These are phyloP conservation scores for Lutraria rhynchaena DNA, from an alignment of 1,140 invertebrate species.

Conservation along the genomic window DNA sequence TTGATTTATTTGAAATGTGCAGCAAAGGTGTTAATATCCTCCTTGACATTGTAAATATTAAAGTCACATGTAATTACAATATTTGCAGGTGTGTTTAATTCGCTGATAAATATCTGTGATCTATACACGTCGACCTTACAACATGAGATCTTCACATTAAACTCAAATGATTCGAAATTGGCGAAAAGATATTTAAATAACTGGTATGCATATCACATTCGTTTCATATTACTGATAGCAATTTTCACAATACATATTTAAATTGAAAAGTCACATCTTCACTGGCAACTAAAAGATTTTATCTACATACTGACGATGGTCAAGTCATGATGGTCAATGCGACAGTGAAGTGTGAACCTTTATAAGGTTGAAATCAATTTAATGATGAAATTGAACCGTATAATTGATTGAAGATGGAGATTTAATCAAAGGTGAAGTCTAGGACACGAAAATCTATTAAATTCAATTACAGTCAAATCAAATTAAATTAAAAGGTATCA, in stretches of 20 bases:
- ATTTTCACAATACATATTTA: constrained; percentile 24
- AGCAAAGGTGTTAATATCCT: too few species aligned
- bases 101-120: too few species aligned
- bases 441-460: constrained; percentile 30
- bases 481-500: constrained; percentile 46
- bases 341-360: constrained; percentile 18
- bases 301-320: constrained; percentile 14
- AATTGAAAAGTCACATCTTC: constrained; percentile 38
- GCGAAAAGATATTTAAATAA: constrained; percentile 1
- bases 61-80: too few species aligned
- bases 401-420: constrained; percentile 27
- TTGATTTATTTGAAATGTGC: too few species aligned
- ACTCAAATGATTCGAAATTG: too few species aligned
- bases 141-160: too few species aligned
- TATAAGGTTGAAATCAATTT: constrained; percentile 31
- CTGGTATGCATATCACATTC: constrained; percentile 23
- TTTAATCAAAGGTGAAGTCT: constrained; percentile 36
- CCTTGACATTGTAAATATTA: too few species aligned
- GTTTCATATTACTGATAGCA: constrained; percentile 19
- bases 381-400: constrained; percentile 42
- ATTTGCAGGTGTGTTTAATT: too few species aligned
- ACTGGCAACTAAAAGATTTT: constrained; percentile 4
- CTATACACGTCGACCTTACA: too few species aligned
- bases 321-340: constrained; percentile 5
- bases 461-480: constrained; percentile 46